A percentile compares a stretch with the other conserved stretches of the same genome.
Evolutionary conservation across 2,113 vertebrate species (phyloP).

Genomic region (Fulmarus glacialis): DNA sequence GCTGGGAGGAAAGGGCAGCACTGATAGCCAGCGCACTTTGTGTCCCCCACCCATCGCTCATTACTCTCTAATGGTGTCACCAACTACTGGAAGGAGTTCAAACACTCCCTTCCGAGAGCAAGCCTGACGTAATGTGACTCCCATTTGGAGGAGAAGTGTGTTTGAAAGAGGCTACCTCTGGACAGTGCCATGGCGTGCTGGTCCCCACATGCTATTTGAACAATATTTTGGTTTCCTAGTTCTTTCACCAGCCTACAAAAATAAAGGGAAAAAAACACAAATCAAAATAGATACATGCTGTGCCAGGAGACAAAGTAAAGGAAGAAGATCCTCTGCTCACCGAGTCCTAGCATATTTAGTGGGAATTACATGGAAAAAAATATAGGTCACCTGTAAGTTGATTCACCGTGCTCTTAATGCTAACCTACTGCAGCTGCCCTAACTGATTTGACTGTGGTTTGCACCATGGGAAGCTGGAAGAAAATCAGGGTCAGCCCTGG

Average conservation of each 20-base stretch:
- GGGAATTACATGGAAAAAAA: neutral
- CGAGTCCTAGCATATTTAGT: neutral
- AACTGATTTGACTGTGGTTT: neutral
- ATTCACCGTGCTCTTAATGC: neutral
- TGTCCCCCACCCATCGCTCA: neutral
- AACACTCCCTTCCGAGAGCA: neutral
- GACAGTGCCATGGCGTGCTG: conserved; percentile 73
- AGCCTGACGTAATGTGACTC: neutral
- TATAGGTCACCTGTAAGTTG: neutral
- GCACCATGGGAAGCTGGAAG: neutral
- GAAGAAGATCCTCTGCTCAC: neutral
- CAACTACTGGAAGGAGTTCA: neutral
- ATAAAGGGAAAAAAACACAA: neutral
- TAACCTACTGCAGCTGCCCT: neutral
- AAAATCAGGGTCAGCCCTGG: neutral
- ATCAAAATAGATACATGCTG: neutral
- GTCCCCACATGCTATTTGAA: conserved; percentile 77
- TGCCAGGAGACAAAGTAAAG: neutral
- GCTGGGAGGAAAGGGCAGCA: neutral
- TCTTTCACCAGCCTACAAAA: conserved; percentile 51
- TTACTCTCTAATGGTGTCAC: neutral
- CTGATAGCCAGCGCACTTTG: neutral
- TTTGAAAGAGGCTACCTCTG: conserved; percentile 65
- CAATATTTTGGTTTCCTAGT: conserved; percentile 35
- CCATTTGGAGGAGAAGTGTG: neutral